A percentile compares a stretch with the other conserved stretches of the same genome.
Evolutionary conservation across 2,888 invertebrate genomes (phyloP).

Genomic region (Sminthurinus aureus): DNA sequence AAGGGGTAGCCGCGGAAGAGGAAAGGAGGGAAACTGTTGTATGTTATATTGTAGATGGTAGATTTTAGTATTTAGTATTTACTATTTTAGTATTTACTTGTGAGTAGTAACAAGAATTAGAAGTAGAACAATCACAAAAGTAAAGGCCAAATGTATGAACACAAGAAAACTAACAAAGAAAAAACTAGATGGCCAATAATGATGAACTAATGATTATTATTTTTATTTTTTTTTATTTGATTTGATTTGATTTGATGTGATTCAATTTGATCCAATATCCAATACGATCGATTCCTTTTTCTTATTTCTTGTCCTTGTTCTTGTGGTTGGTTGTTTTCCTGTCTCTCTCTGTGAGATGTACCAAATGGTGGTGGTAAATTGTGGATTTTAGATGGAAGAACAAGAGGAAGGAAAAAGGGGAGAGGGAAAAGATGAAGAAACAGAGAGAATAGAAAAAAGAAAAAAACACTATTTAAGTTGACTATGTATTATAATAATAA

Average conservation of each 20-base stretch:
- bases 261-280: too few species aligned
- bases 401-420: neutral
- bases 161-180: too few species aligned
- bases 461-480: neutral
- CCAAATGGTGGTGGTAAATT: neutral
- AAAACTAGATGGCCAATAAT: too few species aligned
- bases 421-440: neutral
- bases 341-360: neutral
- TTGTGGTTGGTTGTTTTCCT: too few species aligned
- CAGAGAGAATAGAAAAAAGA: neutral
- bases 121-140: neutral
- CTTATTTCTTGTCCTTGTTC: too few species aligned
- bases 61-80: too few species aligned
- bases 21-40: slow-evolving; percentile 5
- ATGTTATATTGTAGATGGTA: too few species aligned
- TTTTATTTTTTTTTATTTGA: neutral
- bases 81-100: too few species aligned
- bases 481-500: neutral
- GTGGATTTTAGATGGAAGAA: neutral
- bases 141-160: too few species aligned
- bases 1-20: neutral
- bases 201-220: too few species aligned
- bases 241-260: too few species aligned
- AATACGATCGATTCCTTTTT: too few species aligned
- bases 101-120: neutral